Evolutionary conservation across 1,140 invertebrate genomes (phyloP).

Genomic region (Sycobia sp.): DNA sequence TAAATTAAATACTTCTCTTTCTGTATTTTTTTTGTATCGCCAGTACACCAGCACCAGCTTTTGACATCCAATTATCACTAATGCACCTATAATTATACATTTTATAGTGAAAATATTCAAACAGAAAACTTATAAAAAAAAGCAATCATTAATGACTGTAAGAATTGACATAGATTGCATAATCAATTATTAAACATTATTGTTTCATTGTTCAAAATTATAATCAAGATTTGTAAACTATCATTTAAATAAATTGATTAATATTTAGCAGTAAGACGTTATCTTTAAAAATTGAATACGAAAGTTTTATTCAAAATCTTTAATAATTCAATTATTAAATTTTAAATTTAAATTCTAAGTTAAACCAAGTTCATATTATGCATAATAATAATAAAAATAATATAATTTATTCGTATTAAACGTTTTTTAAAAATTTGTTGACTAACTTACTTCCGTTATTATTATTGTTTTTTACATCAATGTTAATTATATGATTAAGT

Average conservation of each 20-base stretch:
- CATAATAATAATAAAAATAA: not conserved
- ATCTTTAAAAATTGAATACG: too few species aligned
- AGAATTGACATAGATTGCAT: too few species aligned
- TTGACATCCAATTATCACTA: slow-evolving; percentile 50
- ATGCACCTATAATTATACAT: slow-evolving; percentile 44
- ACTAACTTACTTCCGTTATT: slow-evolving; percentile 26
- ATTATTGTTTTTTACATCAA: not conserved
- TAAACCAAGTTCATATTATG: not conserved
- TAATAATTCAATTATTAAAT: not conserved
- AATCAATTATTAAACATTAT: too few species aligned
- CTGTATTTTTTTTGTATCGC: slow-evolving; percentile 50
- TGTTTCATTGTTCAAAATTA: too few species aligned
- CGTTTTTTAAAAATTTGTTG: not conserved
- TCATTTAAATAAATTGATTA: too few species aligned
- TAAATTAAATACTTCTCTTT: slow-evolving; percentile 55
- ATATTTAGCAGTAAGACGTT: too few species aligned
- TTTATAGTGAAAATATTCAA: slow-evolving; percentile 14
- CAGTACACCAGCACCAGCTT: slow-evolving; percentile 52
- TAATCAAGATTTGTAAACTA: too few species aligned
- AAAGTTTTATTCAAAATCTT: not conserved
- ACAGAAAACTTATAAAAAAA: slow-evolving; percentile 6
- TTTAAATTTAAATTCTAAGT: not conserved
- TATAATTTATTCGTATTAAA: too few species aligned
- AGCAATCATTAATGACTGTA: not conserved
- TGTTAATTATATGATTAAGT: slow-evolving; percentile 2